Evolutionary conservation across 2,888 invertebrate genomes (phyloP), one percentile per base, ranked within the genome.

Genomic region (Drosophila meridionalis): DNA sequence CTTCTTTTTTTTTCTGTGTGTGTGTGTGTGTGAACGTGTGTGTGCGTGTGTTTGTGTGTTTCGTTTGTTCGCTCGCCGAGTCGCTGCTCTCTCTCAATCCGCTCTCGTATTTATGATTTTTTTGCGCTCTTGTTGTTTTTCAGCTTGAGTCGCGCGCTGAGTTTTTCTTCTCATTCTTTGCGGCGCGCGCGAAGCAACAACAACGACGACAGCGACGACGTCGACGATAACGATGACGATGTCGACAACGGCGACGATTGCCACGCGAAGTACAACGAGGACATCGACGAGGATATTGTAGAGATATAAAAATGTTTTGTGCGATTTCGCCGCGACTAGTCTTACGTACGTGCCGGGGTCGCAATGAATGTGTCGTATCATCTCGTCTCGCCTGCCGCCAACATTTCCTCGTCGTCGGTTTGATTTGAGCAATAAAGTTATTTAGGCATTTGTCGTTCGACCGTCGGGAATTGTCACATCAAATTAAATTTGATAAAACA

Each of bases 261-360:
- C 67, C 5, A 48, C 57, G 75, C 76, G 72, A 71, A 78, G 76
- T 64, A 76, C 83, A 76, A 89, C 73, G 81, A 81, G 89, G 81
- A 89, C 81, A 84, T 69, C 64, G 65, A 63, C 78, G 73, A 81
- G 73, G 63, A 82, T 66, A 67, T 71, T 85, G 69, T 71, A 80
- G 89, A 92, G 92, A 92, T 92, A 91, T 92, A 91, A 91, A 85
- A 91, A 91, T 92, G 91, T 92, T 91, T 92, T 92, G 91, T 92
- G 87, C 83, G 86, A 85, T 88, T 82, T 77, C 79, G 85, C 84
- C 83, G 90, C 88, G 90, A 91, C 87, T 92, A 91, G 91, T 92
- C 90, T 92, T 92, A 91, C 91, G 92, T 92, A 92, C 91, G 91
- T 91, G 92, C 92, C 91, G 92, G 91, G 91, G 89, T 73, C 90